These are phyloP conservation scores for Lepidonotus clava DNA, from an alignment of 2,888 invertebrate species.

Conservation along the genomic window DNA sequence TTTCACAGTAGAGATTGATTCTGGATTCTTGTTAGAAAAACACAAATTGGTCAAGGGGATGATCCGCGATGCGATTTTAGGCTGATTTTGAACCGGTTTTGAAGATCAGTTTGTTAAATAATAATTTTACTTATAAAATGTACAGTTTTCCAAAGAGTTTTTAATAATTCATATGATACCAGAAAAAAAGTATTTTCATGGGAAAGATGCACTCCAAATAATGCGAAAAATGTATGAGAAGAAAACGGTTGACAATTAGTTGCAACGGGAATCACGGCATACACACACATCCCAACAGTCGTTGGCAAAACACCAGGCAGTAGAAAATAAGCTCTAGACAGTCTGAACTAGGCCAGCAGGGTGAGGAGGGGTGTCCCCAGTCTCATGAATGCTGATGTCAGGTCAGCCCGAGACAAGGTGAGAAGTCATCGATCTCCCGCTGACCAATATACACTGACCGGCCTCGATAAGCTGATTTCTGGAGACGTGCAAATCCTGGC, in stretches of 20 bases:
- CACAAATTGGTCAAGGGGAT: too few relatives aligned
- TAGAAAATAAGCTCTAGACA: not conserved
- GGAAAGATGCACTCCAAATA: not conserved
- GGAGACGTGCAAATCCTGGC: not conserved
- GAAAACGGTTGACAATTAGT: not conserved
- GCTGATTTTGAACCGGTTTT: too few relatives aligned
- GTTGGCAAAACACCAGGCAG: too few relatives aligned
- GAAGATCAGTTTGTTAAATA: too few relatives aligned
- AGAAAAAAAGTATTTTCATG: too few relatives aligned
- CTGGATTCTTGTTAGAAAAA: too few relatives aligned
- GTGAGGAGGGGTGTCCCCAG: not conserved
- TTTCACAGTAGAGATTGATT: too few relatives aligned
- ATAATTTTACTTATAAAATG: too few relatives aligned
- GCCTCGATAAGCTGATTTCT: not conserved
- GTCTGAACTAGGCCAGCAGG: not conserved
- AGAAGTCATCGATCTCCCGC: not conserved
- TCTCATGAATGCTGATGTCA: slow-evolving; percentile 8
- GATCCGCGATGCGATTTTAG: too few relatives aligned
- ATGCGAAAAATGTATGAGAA: not conserved
- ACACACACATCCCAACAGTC: not conserved
- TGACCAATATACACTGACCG: not conserved
- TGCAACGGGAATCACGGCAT: not conserved
- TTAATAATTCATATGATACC: too few relatives aligned
- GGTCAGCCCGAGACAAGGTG: not conserved
- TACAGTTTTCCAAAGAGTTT: too few relatives aligned